Conservation (phyloP, 2,888 invertebrate genomes). For the Tinea semifulvella region DNA sequence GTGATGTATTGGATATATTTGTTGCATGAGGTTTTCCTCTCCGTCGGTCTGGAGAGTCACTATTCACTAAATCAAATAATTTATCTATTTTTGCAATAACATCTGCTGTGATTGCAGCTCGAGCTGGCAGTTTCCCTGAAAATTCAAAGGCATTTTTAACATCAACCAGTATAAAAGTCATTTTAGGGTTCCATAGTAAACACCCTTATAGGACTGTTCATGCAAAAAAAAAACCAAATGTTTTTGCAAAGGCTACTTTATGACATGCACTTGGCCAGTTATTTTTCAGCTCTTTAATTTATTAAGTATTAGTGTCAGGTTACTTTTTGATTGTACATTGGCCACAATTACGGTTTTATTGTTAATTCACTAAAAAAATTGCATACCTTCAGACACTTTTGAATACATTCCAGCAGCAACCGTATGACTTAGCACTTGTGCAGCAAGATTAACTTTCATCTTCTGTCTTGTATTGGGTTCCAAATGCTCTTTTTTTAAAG, state of each 20-base stretch:
- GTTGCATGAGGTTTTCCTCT: neutral
- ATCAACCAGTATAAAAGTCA: too few species aligned
- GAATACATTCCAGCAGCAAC: conserved; percentile 9
- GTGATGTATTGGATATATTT: neutral
- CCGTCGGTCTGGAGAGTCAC: neutral
- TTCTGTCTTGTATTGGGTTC: neutral
- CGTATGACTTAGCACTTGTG: conserved; percentile 1
- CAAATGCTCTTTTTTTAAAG: conserved; percentile 10
- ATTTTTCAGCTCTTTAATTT: too few species aligned
- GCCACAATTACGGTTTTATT: too few species aligned
- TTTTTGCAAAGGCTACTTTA: too few species aligned
- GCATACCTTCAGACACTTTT: neutral
- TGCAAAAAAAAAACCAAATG: too few species aligned
- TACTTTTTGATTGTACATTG: too few species aligned
- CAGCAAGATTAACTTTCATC: conserved; percentile 1
- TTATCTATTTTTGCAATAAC: neutral
- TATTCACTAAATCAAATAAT: neutral
- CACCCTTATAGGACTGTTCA: too few species aligned
- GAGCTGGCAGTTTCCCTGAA: neutral
- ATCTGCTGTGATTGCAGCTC: neutral
- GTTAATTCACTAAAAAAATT: neutral
- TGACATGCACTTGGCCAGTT: too few species aligned
- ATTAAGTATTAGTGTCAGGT: too few species aligned
- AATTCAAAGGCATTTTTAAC: too few species aligned
- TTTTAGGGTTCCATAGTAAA: too few species aligned